These are phyloP conservation scores for Oligia latruncula DNA, from an alignment of 2,888 invertebrate genomes.

Conservation along the genomic window DNA sequence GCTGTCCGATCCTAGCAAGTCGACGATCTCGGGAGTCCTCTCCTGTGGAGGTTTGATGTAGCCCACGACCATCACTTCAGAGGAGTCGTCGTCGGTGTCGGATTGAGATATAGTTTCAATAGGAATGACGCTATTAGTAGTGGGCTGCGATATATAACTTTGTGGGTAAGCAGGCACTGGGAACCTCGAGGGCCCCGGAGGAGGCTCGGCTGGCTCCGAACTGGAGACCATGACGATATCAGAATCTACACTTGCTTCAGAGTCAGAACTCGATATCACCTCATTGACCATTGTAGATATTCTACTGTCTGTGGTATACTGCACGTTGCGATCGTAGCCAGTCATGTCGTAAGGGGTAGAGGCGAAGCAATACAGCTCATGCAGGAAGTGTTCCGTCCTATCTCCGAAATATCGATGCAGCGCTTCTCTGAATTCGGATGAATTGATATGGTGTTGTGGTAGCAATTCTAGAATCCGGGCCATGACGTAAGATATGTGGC, in stretches of 20 bases:
- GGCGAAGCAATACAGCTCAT: conserved; percentile 96
- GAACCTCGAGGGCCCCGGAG: conserved; percentile 65
- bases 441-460: conserved; percentile 91
- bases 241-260: conserved; percentile 67
- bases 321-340: conserved; percentile 93
- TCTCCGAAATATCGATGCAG: conserved; percentile 92
- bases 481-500: conserved; percentile 92
- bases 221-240: conserved; percentile 70
- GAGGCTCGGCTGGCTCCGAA: conserved; percentile 62
- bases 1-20: conserved; percentile 90
- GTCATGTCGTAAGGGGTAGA: conserved; percentile 96
- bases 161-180: conserved; percentile 77
- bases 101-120: conserved; percentile 88
- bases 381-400: conserved; percentile 96
- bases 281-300: conserved; percentile 90
- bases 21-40: conserved; percentile 92
- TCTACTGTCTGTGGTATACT: conserved; percentile 90
- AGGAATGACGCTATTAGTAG: conserved; percentile 77
- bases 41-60: conserved; percentile 92
- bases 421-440: conserved; percentile 92
- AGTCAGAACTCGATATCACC: conserved; percentile 82
- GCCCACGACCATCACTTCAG: conserved; percentile 91
- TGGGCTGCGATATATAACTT: conserved; percentile 74
- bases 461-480: conserved; percentile 93
- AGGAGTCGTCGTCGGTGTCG: conserved; percentile 86